phyloP scores from a whole-genome alignment of 2,797 vertebrate species.

The Clarias fuscus region DNA sequence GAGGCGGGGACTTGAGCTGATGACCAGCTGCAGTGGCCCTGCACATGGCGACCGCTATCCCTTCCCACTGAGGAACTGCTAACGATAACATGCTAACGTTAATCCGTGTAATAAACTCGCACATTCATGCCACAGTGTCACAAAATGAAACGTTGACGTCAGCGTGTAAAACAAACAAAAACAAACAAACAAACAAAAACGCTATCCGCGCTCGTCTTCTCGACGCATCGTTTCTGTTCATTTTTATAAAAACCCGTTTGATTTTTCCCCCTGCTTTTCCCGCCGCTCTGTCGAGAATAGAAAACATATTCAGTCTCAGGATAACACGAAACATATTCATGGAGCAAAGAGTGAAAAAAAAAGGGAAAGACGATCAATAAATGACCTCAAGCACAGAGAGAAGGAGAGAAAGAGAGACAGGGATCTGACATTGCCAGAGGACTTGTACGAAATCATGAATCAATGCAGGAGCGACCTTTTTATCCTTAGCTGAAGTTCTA shows the following conservation, averaged over 20 bases:
- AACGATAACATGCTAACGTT: background rate
- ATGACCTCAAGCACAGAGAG: conserved; percentile 46
- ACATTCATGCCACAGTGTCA: background rate
- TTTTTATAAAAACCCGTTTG: conserved; percentile 23
- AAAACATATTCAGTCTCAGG: conserved; percentile 40
- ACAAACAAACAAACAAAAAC: too few relatives aligned
- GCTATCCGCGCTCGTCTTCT: background rate
- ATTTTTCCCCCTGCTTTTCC: conserved; percentile 1
- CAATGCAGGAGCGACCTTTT: conserved; percentile 38
- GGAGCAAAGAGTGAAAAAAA: conserved; percentile 24
- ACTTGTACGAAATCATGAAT: conserved; percentile 43
- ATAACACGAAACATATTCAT: conserved; percentile 38
- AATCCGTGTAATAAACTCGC: background rate
- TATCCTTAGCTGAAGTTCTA: conserved; percentile 44
- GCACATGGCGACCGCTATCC: background rate
- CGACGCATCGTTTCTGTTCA: background rate
- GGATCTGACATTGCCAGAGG: conserved; percentile 50
- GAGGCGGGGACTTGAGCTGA: background rate
- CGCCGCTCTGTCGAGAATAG: conserved; percentile 29
- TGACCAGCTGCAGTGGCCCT: background rate
- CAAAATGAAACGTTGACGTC: background rate
- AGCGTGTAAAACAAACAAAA: background rate
- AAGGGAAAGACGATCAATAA: conserved; percentile 42
- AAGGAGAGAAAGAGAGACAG: conserved; percentile 29
- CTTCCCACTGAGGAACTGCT: background rate